A percentile compares a stretch with the other conserved stretches of the same genome.
Conservation (phyloP, 1,140 invertebrate genomes). For the Aphidius ervi region DNA sequence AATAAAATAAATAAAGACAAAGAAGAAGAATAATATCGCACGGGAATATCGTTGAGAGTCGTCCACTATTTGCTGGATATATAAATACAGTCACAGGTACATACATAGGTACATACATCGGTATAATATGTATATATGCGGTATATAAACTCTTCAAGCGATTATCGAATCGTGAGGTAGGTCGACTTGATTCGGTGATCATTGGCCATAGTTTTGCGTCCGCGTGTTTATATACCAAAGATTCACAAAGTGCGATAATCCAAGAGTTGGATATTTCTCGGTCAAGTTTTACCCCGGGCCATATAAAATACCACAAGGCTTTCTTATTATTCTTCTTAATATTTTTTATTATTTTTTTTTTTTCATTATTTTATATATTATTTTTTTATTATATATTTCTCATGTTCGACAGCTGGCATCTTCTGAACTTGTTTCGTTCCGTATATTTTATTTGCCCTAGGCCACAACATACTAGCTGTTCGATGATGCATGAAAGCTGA, state of each 20-base stretch:
- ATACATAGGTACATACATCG: no score
- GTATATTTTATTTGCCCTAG: slow-evolving; percentile 10
- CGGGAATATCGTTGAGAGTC: slow-evolving; percentile 16
- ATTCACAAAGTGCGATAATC: slow-evolving; percentile 19
- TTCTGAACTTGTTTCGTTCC: slow-evolving; percentile 12
- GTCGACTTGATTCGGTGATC: slow-evolving; percentile 19
- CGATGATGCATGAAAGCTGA: slow-evolving; percentile 25
- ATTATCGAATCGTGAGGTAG: slow-evolving; percentile 29
- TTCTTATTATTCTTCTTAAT: no score
- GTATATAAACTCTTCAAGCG: slow-evolving; percentile 17
- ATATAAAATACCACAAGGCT: slow-evolving; percentile 3
- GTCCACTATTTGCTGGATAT: slow-evolving; percentile 9
- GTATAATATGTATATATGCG: neutral
- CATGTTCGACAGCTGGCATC: slow-evolving; percentile 16
- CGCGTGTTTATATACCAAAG: slow-evolving; percentile 6
- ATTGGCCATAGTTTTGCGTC: slow-evolving; percentile 2
- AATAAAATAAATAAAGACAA: slow-evolving; percentile 10
- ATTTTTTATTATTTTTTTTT: no score
- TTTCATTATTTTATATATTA: no score
- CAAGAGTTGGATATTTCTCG: slow-evolving; percentile 1
- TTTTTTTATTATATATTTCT: neutral
- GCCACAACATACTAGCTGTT: neutral
- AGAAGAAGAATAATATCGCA: slow-evolving; percentile 23
- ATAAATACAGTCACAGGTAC: slow-evolving; percentile 7
- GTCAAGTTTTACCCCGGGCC: slow-evolving; percentile 14